Evolutionary conservation across 2,797 vertebrate species (phyloP), one percentile per base, ranked within the genome.

Genomic region (Sebastolobus alascanus): DNA sequence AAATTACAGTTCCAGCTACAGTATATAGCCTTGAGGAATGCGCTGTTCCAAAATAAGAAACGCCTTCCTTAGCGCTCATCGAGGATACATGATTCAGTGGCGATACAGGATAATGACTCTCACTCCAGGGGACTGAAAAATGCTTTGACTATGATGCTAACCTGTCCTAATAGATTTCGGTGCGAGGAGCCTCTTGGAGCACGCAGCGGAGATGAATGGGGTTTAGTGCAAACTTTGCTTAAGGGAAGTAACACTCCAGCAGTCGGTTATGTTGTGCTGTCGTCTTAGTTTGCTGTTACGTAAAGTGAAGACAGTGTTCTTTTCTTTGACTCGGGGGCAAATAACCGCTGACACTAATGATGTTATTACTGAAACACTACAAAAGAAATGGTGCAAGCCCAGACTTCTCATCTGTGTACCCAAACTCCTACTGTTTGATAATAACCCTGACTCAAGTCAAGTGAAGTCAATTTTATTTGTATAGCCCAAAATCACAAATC

Each of bases 201-300:
- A 35, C 74, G 84, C 63, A 77, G 55, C 69, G 35, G 59, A 83
- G 78, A 89, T 84, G 52, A 90, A 80, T 77, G 50, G 70, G 71
- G 82, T 80, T 89, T 46, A 85, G 68, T 72, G 85, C 78, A 90
- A 92, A 90, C 77, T 89, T 92, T 82, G 89, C 92, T 93, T 58
- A 38, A 84, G 89, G 90, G 86, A 46, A 83, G 77, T 40, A 85
- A 84, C 84, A 84, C 69, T 80, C 60, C 37, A 70, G 84, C 82
- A 87, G 68, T 84, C 16, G 73, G 75, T 61, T 76, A n/a, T 77
- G 81, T 70, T 77, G 80, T 73, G 82, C 79, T 87, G 86, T 87
- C 84, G 9, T 79, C 74, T 84, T 6, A 14, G 75, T 79, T 86
- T 64, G 69, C 76, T 46, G 70, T 77, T 82, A 76, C 59, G 63